Percentiles rank a stretch among this genome's conserved stretches.
These are phyloP conservation scores for Eupithecia vulgata DNA, from an alignment of 2,888 invertebrate genomes.

Conservation along the genomic window DNA sequence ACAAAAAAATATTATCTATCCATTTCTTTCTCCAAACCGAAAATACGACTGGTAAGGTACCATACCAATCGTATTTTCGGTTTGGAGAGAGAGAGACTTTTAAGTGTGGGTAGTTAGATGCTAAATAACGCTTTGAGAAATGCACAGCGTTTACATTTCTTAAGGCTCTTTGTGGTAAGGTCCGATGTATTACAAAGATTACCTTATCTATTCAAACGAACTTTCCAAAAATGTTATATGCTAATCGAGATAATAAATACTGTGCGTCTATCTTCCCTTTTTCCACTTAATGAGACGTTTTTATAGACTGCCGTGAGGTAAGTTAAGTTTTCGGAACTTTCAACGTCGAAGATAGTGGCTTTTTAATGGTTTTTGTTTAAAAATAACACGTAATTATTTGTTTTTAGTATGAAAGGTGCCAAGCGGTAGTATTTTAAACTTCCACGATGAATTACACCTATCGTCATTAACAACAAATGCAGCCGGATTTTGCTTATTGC, in stretches of 20 bases:
- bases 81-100: no score
- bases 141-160: not conserved
- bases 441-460: not conserved
- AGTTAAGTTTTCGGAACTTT: constrained; percentile 5
- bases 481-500: not conserved
- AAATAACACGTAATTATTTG: constrained; percentile 30
- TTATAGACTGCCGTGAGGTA: constrained; percentile 17
- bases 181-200: constrained; percentile 20
- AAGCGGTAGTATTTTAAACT: constrained; percentile 3
- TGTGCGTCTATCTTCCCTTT: constrained; percentile 19
- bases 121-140: not conserved
- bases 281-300: constrained; percentile 17
- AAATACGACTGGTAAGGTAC: no score
- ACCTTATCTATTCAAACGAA: constrained; percentile 17
- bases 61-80: no score
- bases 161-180: not conserved
- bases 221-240: constrained; percentile 29
- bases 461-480: not conserved
- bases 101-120: not conserved
- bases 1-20: no score
- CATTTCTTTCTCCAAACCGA: no score
- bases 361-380: constrained; percentile 18
- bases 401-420: constrained; percentile 6
- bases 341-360: not conserved
- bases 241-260: constrained; percentile 25